Evolutionary conservation across 2,113 vertebrate species (phyloP).

Genomic region (Rhinoptilus africanus): DNA sequence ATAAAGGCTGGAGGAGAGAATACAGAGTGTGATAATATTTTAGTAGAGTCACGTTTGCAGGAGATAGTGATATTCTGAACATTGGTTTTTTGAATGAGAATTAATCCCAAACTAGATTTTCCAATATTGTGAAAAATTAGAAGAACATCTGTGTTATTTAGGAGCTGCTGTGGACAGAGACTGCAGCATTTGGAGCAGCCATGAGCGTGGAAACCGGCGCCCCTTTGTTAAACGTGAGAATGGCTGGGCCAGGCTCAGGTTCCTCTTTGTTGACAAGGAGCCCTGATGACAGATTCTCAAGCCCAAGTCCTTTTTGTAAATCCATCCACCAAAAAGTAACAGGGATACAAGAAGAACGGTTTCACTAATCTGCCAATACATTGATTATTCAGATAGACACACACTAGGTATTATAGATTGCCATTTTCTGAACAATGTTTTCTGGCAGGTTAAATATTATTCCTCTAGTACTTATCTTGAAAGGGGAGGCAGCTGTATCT

Average conservation of each 20-base stretch:
- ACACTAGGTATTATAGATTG: neutral
- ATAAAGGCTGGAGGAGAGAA: neutral
- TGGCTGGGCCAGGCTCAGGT: neutral
- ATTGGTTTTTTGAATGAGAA: neutral
- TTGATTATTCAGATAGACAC: neutral
- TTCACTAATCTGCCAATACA: neutral
- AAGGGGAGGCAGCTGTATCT: neutral
- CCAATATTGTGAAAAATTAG: neutral
- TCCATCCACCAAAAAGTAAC: neutral
- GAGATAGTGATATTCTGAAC: neutral
- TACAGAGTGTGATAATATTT: neutral
- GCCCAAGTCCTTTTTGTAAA: too few species aligned
- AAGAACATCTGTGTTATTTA: neutral
- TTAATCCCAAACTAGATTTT: neutral
- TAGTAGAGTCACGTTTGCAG: neutral
- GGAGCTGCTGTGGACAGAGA: neutral
- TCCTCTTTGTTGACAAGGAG: neutral
- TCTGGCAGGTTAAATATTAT: neutral
- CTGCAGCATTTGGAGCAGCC: neutral
- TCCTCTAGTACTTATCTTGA: neutral
- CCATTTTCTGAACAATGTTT: neutral
- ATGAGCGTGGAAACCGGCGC: neutral
- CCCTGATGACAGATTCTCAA: neutral
- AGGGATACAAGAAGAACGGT: neutral
- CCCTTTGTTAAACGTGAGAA: fast-evolving